A percentile compares a stretch with the other conserved stretches of the same genome.
These are phyloP conservation scores for Synanceia verrucosa DNA, from an alignment of 2,797 vertebrate genomes.

Conservation along the genomic window DNA sequence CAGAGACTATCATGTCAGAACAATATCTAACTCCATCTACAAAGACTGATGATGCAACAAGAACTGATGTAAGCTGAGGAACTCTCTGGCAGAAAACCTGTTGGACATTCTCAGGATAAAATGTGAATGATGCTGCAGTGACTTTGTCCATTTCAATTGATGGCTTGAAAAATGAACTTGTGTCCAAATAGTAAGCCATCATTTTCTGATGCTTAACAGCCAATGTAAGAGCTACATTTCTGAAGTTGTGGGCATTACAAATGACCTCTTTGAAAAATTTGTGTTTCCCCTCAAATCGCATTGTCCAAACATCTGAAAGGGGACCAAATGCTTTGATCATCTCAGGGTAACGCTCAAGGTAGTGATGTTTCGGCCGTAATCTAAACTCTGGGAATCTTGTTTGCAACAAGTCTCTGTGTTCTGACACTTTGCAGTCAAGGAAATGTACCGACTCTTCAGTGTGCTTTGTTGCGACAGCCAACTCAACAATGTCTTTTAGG, in stretches of 20 bases:
- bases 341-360: constrained; percentile 31
- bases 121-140: constrained; percentile 21
- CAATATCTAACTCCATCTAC: constrained; percentile 35
- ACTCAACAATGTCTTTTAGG: constrained; percentile 20
- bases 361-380: constrained; percentile 40
- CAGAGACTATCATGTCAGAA: constrained; percentile 40
- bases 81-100: constrained; percentile 17
- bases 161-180: constrained; percentile 46
- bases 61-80: constrained; percentile 16
- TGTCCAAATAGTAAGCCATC: constrained; percentile 27
- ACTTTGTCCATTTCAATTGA: constrained; percentile 47
- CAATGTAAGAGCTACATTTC: constrained; percentile 23
- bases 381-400: constrained; percentile 18
- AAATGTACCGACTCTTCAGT: constrained; percentile 28
- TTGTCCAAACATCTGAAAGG: constrained; percentile 22
- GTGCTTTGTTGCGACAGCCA: constrained; percentile 12
- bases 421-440: constrained; percentile 20
- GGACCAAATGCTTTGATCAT: constrained; percentile 11
- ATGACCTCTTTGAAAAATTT: constrained; percentile 17
- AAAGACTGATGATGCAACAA: constrained; percentile 43
- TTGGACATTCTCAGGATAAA: constrained; percentile 52
- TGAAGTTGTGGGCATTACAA: constrained; percentile 18
- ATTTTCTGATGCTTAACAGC: constrained; percentile 25
- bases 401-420: constrained; percentile 32
- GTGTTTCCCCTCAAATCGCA: constrained; percentile 24